phyloP scores from a whole-genome alignment of 2,797 vertebrate genomes.

The Dendrocincla tyrannina region DNA sequence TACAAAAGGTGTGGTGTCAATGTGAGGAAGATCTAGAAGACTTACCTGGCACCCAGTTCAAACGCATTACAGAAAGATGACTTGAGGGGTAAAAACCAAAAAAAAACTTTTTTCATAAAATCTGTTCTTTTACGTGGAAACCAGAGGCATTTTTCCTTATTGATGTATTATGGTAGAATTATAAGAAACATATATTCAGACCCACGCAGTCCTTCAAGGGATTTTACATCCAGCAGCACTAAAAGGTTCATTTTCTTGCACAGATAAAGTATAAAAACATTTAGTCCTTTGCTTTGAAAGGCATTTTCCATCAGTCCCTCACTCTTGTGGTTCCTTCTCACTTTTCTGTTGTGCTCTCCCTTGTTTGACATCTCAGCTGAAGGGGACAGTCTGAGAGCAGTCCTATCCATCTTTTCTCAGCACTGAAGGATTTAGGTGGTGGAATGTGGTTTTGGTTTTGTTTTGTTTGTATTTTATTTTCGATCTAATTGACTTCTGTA shows the following conservation, averaged over 20 bases:
- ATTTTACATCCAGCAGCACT: neutral
- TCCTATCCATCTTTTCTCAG: neutral
- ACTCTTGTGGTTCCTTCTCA: neutral
- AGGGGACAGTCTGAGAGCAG: neutral
- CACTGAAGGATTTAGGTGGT: neutral
- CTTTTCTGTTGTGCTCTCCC: neutral
- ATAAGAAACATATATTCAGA: neutral
- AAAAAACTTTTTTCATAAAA: neutral
- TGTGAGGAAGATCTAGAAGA: neutral
- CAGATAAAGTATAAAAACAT: neutral
- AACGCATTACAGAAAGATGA: neutral
- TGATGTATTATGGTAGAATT: neutral
- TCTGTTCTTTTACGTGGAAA: neutral
- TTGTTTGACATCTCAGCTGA: neutral
- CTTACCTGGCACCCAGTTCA: neutral
- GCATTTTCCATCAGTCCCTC: neutral
- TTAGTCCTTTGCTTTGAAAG: neutral
- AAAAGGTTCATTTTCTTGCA: neutral
- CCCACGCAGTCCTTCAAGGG: neutral
- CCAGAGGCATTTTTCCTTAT: neutral
- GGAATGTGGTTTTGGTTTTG: neutral
- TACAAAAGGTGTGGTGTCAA: neutral
- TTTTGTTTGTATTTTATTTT: neutral
- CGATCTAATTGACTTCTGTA: neutral
- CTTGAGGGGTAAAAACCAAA: rapidly evolving